Percentiles rank a stretch among this genome's conserved stretches.
phyloP scores from a whole-genome alignment of 2,113 vertebrate species.

The Empidonax traillii region DNA sequence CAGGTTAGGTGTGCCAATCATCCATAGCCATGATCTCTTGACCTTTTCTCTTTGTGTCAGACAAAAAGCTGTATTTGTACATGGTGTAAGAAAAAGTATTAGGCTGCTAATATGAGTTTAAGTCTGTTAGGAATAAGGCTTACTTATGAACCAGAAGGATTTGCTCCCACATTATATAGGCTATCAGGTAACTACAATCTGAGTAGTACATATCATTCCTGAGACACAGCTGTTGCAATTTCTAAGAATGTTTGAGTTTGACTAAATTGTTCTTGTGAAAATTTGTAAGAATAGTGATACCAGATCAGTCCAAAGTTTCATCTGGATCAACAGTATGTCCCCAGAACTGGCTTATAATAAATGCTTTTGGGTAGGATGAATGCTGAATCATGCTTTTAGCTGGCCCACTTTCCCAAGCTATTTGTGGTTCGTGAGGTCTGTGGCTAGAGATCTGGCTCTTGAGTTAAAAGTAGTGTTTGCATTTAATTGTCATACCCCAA shows the following conservation, averaged over 20 bases:
- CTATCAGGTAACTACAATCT: not conserved
- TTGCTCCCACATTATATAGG: not conserved
- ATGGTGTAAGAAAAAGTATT: not conserved
- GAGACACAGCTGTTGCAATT: not conserved
- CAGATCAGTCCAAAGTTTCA: not conserved
- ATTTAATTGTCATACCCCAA: not conserved
- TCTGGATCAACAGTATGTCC: not conserved
- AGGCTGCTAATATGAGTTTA: not conserved
- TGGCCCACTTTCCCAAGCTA: not conserved
- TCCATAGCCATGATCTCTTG: not conserved
- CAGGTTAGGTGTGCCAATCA: not conserved
- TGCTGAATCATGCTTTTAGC: not conserved
- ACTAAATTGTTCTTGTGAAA: not conserved
- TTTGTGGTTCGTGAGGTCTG: not conserved
- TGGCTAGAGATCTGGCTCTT: not conserved
- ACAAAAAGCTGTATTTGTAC: not conserved
- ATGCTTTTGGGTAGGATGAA: accelerated
- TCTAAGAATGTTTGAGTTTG: not conserved
- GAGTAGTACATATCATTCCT: not conserved
- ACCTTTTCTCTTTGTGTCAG: not conserved
- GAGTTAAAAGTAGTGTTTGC: not conserved
- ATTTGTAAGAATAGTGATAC: not conserved
- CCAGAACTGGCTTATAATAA: not conserved
- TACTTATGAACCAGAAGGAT: not conserved
- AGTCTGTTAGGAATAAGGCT: not conserved